Base-by-base conservation (phyloP, 2,888 invertebrate genomes). In the Lepetodrilus schrolli region DNA sequence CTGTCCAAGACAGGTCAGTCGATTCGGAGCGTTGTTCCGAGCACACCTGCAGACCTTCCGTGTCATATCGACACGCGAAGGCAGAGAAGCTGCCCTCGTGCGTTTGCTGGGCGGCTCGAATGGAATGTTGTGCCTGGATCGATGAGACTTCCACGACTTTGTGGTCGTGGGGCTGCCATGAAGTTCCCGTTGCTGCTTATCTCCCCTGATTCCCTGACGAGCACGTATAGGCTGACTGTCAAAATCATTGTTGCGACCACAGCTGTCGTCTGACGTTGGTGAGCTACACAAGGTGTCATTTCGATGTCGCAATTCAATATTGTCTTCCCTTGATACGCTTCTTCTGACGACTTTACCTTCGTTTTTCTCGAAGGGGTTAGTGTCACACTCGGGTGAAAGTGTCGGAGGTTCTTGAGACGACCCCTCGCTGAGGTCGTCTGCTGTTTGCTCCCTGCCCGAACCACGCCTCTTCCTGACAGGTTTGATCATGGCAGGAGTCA, bases 1-100 rank as follows among this genome's bases (percentile, higher is more conserved):
- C 89, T 96, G 96, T 0, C 97, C 97, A 87, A 97, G 96, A 88
- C 97, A 98, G 0, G 97, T 97, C 50, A 96, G 91, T 89, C 96
- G 96, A 3, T 96, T 96, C 0, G 96, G 96, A 20, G 94, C 94
- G 0, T 96, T 96, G 0, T 96, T 95, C 91, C 96, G 95, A 2
- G 97, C 97, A 92, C 97, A 97, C 75, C 96, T 93, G 89, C 97
- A 97, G n/a, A 80, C 75, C 70, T 82, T 84, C 13, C 79, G 51
- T 8, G 47, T 13, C 13, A 58, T n/a, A 21, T 68, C 47, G 34
- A 51, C 43, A 34, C 30, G 10, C 34, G 37, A 21, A 17, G 37
- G 23, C 10, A 34, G 21, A 71, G 80, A 73, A 50, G 77, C 70
- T 71, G 74, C 49, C 70, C 82, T 66, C 49, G 74, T 74, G 74